phyloP scores from a whole-genome alignment of 2,888 invertebrate genomes.

The Acronicta leporina region DNA sequence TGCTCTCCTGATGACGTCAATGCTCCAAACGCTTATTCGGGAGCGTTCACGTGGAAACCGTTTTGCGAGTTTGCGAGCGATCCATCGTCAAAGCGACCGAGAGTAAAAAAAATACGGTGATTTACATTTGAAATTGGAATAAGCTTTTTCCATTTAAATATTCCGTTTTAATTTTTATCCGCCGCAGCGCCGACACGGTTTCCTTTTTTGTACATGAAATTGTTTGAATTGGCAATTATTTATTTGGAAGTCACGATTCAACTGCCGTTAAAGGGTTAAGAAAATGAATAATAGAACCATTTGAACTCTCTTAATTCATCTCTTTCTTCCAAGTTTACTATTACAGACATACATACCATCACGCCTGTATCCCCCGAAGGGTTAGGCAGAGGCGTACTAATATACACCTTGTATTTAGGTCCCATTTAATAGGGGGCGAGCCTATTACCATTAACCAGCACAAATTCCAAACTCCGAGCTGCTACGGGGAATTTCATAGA shows the following conservation, averaged over 20 bases:
- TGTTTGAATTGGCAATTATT: conserved; percentile 8
- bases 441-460: no score
- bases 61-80: conserved; percentile 61
- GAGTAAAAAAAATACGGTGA: conserved; percentile 44
- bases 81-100: conserved; percentile 47
- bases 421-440: no score
- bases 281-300: background rate
- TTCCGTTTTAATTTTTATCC: conserved; percentile 30
- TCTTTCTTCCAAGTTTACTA: no score
- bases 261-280: background rate
- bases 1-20: conserved; percentile 84
- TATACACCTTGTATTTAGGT: no score
- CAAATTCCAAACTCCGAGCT: no score
- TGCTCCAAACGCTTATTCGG: conserved; percentile 68
- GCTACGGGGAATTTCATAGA: no score
- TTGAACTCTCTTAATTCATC: no score
- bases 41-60: conserved; percentile 67
- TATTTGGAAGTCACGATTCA: conserved; percentile 9
- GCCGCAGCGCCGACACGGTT: conserved; percentile 2
- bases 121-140: conserved; percentile 58
- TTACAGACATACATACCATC: no score
- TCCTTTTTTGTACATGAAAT: conserved; percentile 1
- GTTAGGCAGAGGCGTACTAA: no score
- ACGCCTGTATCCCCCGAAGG: no score
- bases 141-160: conserved; percentile 44